Evolutionary conservation across 2,888 invertebrate species (phyloP).

Genomic region (Dione vanillae): DNA sequence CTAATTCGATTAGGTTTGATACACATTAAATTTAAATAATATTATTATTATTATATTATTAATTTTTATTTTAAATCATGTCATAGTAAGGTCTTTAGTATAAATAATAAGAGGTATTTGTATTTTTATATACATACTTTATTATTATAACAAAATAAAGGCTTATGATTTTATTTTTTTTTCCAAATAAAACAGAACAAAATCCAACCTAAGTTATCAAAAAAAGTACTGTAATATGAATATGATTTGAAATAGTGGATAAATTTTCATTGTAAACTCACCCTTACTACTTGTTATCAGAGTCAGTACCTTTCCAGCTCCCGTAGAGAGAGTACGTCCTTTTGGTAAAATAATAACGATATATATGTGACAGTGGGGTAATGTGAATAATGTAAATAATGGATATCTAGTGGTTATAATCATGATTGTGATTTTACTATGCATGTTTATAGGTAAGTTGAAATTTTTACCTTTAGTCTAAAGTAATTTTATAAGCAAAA

Average conservation of each 20-base stretch:
- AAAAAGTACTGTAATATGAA: not conserved
- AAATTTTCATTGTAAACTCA: conserved; percentile 27
- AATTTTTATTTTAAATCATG: too few species aligned
- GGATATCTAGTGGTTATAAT: conserved; percentile 49
- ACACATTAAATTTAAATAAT: too few species aligned
- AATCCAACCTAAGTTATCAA: not conserved
- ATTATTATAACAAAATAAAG: too few species aligned
- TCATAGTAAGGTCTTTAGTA: too few species aligned
- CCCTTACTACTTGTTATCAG: conserved; percentile 41
- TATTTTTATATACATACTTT: too few species aligned
- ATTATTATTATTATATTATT: too few species aligned
- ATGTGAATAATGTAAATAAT: conserved; percentile 48
- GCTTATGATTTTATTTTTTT: too few species aligned
- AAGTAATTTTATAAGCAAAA: not conserved
- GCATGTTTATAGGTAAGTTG: conserved; percentile 64
- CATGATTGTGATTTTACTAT: conserved; percentile 62
- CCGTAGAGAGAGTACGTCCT: conserved; percentile 38
- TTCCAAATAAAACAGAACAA: too few species aligned
- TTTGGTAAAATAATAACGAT: not conserved
- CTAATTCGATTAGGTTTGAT: too few species aligned
- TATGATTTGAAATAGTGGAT: not conserved
- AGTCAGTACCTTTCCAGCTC: conserved; percentile 42
- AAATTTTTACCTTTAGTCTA: not conserved
- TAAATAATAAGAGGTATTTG: too few species aligned
- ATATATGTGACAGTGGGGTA: conserved; percentile 34